Percentiles rank a stretch among this genome's conserved stretches.
Conservation (phyloP, 2,888 invertebrate genomes). For the Minunthozetes semirufus region DNA sequence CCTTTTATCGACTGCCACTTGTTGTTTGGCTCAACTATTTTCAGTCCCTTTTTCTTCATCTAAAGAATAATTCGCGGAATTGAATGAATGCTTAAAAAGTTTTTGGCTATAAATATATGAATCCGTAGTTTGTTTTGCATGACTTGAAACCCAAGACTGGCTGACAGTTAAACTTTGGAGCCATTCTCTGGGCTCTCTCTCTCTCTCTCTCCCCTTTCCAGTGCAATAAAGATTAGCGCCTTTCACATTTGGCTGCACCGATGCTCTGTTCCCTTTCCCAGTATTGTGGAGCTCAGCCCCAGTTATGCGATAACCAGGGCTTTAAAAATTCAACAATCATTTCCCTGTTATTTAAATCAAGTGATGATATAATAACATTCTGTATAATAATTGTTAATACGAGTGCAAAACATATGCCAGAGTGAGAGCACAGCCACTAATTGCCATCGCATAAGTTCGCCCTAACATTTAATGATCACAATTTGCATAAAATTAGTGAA, state of each 20-base stretch:
- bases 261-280: neutral
- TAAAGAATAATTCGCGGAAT: neutral
- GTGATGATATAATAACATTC: neutral
- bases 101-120: conserved; percentile 13
- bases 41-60: neutral
- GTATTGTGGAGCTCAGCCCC: neutral
- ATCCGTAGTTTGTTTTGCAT: conserved; percentile 23
- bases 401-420: neutral
- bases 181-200: conserved; percentile 3
- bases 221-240: conserved; percentile 8
- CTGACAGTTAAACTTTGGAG: conserved; percentile 26
- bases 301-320: neutral
- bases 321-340: neutral
- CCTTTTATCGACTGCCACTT: neutral
- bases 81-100: neutral
- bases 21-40: neutral
- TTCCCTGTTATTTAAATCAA: conserved; percentile 20
- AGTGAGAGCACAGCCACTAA: neutral
- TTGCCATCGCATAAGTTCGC: neutral
- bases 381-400: neutral
- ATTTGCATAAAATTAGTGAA: too few species aligned
- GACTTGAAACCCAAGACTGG: conserved; percentile 9
- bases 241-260: neutral
- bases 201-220: conserved; percentile 15
- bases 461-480: too few species aligned